phyloP scores from a whole-genome alignment of 2,113 vertebrate species.

The Triplophysa rosa region DNA sequence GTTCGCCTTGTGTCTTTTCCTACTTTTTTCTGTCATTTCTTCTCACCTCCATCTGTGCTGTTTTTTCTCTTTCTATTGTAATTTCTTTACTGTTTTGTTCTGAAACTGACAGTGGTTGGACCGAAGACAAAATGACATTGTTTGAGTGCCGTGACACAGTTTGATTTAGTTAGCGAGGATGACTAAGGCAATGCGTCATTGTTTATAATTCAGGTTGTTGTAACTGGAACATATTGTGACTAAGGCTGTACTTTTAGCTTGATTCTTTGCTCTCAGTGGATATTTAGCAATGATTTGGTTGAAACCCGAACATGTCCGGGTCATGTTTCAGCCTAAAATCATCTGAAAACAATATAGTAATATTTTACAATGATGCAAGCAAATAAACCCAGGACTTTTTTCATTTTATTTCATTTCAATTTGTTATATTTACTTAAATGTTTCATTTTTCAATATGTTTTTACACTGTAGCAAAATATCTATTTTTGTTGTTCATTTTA shows the following conservation, averaged over 20 bases:
- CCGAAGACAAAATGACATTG: neutral
- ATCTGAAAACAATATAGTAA: neutral
- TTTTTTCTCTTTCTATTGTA: neutral
- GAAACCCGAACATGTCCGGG: neutral
- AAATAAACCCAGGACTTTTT: too few species aligned
- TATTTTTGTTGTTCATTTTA: too few species aligned
- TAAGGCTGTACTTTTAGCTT: neutral
- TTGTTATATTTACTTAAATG: too few species aligned
- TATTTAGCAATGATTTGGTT: neutral
- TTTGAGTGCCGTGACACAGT: neutral
- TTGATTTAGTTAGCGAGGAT: neutral
- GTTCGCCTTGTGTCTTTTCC: slow-evolving; percentile 9
- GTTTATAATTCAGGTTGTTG: slow-evolving; percentile 6
- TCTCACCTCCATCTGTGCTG: slow-evolving; percentile 14
- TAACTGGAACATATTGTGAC: neutral
- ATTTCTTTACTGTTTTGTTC: slow-evolving; percentile 1
- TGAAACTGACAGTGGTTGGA: neutral
- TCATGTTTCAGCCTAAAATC: neutral
- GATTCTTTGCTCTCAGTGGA: neutral
- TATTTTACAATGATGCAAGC: too few species aligned
- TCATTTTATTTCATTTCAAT: too few species aligned
- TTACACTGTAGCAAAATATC: too few species aligned
- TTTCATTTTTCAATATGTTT: too few species aligned
- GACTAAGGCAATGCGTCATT: neutral
- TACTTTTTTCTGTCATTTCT: slow-evolving; percentile 2